Conservation (phyloP, 2,113 vertebrate species). For the Cepphus grylle region DNA sequence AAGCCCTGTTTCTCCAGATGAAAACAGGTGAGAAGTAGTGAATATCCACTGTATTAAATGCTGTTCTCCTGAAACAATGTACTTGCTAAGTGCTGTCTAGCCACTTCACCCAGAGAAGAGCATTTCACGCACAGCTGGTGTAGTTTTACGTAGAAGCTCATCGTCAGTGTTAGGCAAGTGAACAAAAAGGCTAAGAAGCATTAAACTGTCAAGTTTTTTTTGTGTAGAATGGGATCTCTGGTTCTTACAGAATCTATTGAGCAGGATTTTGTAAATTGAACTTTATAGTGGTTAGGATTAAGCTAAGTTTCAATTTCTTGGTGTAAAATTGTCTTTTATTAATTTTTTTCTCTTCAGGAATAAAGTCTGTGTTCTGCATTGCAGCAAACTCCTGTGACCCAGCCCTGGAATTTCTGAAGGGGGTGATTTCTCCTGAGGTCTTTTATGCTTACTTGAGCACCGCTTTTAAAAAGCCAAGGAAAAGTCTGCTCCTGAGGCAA, state of each 20-base stretch:
- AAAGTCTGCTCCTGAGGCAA: background rate
- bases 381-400: conserved; percentile 1
- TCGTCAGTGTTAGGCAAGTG: background rate
- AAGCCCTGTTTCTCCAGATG: background rate
- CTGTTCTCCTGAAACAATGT: background rate
- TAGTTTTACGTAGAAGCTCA: background rate
- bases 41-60: background rate
- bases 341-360: conserved; percentile 13
- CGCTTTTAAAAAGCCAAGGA: background rate
- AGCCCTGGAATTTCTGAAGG: background rate
- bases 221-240: background rate
- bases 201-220: background rate
- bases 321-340: background rate
- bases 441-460: background rate
- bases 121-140: background rate
- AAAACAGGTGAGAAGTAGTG: background rate
- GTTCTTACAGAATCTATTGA: background rate
- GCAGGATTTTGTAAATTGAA: background rate
- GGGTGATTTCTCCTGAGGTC: background rate
- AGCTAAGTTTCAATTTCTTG: background rate
- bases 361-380: conserved; percentile 28
- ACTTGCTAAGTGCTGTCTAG: background rate
- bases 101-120: background rate
- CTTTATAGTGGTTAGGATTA: background rate
- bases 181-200: background rate